Percentiles rank a stretch among this genome's conserved stretches.
Conservation (phyloP, 2,113 vertebrate species). For the Syngnathus scovelli region DNA sequence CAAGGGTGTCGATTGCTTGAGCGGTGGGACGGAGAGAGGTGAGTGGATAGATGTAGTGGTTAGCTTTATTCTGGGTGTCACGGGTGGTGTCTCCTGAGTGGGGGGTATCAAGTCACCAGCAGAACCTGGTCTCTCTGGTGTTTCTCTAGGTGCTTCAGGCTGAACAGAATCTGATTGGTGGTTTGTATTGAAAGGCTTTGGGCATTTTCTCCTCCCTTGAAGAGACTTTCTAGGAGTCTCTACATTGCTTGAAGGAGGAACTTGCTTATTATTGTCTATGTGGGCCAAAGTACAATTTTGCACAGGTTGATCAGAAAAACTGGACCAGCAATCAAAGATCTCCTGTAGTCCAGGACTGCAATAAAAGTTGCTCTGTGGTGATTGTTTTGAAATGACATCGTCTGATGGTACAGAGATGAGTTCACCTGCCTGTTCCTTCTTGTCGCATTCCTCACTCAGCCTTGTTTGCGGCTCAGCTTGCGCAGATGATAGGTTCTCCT, state of each 20-base stretch:
- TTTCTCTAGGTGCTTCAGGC: background rate
- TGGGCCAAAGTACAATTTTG: slow-evolving; percentile 14
- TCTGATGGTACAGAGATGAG: slow-evolving; percentile 8
- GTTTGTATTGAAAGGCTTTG: background rate
- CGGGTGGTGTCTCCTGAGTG: slow-evolving; percentile 65
- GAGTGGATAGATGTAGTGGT: slow-evolving; percentile 61
- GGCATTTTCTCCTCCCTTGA: slow-evolving; percentile 1
- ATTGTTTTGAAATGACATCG: slow-evolving; percentile 16
- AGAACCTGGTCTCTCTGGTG: slow-evolving; percentile 34
- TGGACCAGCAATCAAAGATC: slow-evolving; percentile 81
- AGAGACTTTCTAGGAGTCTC: background rate
- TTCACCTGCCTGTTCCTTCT: background rate
- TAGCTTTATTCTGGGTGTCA: slow-evolving; percentile 66
- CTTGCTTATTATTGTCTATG: slow-evolving; percentile 2
- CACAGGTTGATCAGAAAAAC: slow-evolving; percentile 63
- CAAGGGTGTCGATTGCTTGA: slow-evolving; percentile 37
- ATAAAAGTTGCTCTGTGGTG: slow-evolving; percentile 46
- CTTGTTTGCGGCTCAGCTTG: background rate
- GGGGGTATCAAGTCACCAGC: slow-evolving; percentile 72
- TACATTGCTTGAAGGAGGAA: slow-evolving; percentile 9
- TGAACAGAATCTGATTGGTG: background rate
- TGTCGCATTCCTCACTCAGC: background rate
- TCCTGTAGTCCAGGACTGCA: slow-evolving; percentile 85
- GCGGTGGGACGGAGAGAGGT: slow-evolving; percentile 33
- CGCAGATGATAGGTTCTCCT: background rate